phyloP scores from a whole-genome alignment of 1,140 invertebrate species.

The Tribolium madens region DNA sequence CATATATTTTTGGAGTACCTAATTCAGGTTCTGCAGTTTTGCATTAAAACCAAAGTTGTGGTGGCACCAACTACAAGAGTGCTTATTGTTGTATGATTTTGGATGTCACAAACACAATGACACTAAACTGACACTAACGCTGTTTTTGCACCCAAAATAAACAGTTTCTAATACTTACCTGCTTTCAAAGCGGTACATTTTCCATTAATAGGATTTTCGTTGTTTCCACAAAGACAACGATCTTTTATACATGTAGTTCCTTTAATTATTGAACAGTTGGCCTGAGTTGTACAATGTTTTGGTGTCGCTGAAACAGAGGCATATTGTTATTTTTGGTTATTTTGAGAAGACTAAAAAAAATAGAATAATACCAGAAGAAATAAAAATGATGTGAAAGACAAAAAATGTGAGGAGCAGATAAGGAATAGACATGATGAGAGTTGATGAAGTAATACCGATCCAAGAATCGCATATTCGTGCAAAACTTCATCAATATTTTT shows the following conservation, averaged over 20 bases:
- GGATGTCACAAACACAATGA: neutral
- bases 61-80: too few species aligned
- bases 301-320: constrained; percentile 51
- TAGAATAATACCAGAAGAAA: neutral
- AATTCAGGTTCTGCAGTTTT: too few species aligned
- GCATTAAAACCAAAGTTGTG: too few species aligned
- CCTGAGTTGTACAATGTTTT: constrained; percentile 59
- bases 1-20: too few species aligned
- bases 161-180: constrained; percentile 32
- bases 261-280: constrained; percentile 58
- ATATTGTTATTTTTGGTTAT: neutral
- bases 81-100: too few species aligned
- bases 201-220: constrained; percentile 59
- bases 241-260: constrained; percentile 61
- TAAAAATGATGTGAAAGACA: constrained; percentile 20
- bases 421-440: constrained; percentile 24
- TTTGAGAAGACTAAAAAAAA: neutral
- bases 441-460: constrained; percentile 45
- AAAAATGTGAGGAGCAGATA: constrained; percentile 16
- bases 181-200: constrained; percentile 51
- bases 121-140: constrained; percentile 12
- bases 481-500: constrained; percentile 43
- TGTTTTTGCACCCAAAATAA: neutral
- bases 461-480: constrained; percentile 47
- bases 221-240: constrained; percentile 63